Evolutionary conservation across 2,888 invertebrate genomes (phyloP).

Genomic region (Nomada goodeniana): DNA sequence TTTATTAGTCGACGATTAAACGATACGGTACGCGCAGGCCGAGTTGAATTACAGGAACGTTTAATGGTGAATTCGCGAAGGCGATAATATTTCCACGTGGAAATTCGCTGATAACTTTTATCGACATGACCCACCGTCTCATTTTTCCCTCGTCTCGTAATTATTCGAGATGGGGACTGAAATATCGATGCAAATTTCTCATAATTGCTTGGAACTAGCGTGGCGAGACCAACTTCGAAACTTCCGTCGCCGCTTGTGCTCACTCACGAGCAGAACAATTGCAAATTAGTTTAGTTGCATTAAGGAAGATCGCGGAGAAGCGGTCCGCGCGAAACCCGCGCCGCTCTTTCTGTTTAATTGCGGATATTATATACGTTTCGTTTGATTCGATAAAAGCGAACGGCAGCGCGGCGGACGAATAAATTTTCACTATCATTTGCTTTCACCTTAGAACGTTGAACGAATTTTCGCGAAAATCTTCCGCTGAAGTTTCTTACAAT

Average conservation of each 20-base stretch:
- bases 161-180: slow-evolving; percentile 34
- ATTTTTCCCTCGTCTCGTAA: slow-evolving; percentile 42
- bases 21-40: neutral
- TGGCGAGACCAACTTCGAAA: slow-evolving; percentile 42
- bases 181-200: slow-evolving; percentile 58
- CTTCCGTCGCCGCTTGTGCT: slow-evolving; percentile 18
- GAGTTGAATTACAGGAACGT: neutral
- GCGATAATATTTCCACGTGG: slow-evolving; percentile 1
- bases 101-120: slow-evolving; percentile 24
- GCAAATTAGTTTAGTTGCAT: slow-evolving; percentile 58
- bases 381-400: too few species aligned
- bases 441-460: too few species aligned
- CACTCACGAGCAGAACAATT: slow-evolving; percentile 32
- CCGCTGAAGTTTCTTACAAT: too few species aligned
- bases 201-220: slow-evolving; percentile 50
- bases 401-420: too few species aligned
- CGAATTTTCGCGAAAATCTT: too few species aligned
- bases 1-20: neutral
- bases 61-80: neutral
- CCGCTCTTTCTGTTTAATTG: too few species aligned
- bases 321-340: neutral
- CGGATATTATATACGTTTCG: too few species aligned
- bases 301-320: slow-evolving; percentile 27
- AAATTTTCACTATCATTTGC: too few species aligned
- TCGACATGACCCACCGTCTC: slow-evolving; percentile 20